Evolutionary conservation across 2,113 vertebrate species (phyloP), one percentile per base, ranked within the genome.

Genomic region (Stomatorhinus ivindoensis): DNA sequence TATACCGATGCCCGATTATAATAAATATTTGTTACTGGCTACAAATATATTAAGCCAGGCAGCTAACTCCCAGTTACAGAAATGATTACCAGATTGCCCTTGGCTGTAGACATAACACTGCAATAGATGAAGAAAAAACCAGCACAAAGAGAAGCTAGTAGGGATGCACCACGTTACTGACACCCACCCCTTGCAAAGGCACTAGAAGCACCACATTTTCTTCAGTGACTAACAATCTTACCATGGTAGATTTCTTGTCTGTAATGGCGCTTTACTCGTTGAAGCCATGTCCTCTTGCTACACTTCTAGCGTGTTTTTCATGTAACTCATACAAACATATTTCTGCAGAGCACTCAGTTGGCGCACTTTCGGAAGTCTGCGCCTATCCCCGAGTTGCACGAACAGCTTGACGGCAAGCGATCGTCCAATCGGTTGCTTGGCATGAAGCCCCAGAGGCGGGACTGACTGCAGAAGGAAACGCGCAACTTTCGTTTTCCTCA

Each of bases 171-270:
- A 42, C 17, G 17, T 80, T 80, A 80, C 17, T 80, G 73, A 80
- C 15, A 80, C 35, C 35, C 73, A 42, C 27, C n/a, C n/a, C 61
- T 31, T 31, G 10, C 61, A 69, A 69, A 65, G 58, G 24, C 58
- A n/a, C 73, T 35, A 46, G 21, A 84, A 47, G 39, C 9, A 9
- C 82, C 35, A 84, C 44, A 46, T 84, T 44, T 21, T 46, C 44
- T 21, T 39, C 82, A 47, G 21, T 46, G 39, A 84, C 44, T 47
- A 46, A 39, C 7, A 2, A 47, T 90, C 94, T 95, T 93, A 96
- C 95, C 96, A 96, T 4, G 95, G 96, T 27, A 96, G 89, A 86
- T 96, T 96, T 58, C 92, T 94, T 11, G 82, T 4, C 88, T 94
- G 93, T 65, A 55, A 2, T 10, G 88, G 89, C 0, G 55, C 46